Percentiles rank a stretch among this genome's conserved stretches.
Evolutionary conservation across 53 echinoderm and acorn worm species (phyloP).

Genomic region (Apostichopus leukothele): DNA sequence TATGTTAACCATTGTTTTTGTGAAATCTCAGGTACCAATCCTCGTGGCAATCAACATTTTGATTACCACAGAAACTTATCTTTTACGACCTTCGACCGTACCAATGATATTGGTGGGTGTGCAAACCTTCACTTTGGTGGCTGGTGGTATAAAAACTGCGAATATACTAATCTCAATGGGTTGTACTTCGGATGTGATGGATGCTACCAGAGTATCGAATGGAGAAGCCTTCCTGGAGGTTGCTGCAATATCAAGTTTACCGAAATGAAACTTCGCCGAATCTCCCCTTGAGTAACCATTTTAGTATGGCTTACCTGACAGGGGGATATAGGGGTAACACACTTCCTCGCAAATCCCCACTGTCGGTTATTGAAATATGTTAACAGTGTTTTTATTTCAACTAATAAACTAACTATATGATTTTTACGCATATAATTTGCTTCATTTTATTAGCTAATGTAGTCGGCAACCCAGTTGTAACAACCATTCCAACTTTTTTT

Average conservation of each 20-base stretch:
- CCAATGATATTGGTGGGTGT: background rate
- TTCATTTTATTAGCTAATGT: too few relatives aligned
- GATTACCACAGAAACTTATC: background rate
- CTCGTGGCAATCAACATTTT: background rate
- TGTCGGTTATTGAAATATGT: too few relatives aligned
- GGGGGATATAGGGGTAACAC: too few relatives aligned
- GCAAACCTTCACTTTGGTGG: background rate
- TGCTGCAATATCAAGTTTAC: background rate
- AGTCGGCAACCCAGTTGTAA: too few relatives aligned
- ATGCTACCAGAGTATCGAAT: background rate
- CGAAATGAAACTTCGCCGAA: background rate
- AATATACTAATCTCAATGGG: background rate
- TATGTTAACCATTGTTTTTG: background rate
- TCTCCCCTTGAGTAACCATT: background rate
- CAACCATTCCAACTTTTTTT: too few relatives aligned
- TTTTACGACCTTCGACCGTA: background rate
- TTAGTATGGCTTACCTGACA: too few relatives aligned
- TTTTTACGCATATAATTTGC: too few relatives aligned
- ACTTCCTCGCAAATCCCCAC: too few relatives aligned
- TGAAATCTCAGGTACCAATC: background rate
- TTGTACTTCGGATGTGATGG: background rate
- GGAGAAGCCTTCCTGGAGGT: background rate
- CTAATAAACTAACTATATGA: too few relatives aligned
- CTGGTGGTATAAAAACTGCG: background rate
- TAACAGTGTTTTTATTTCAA: too few relatives aligned